A percentile compares a stretch with the other conserved stretches of the same genome.
Evolutionary conservation across 1,140 invertebrate genomes (phyloP).

Genomic region (Parasteatoda tepidariorum): DNA sequence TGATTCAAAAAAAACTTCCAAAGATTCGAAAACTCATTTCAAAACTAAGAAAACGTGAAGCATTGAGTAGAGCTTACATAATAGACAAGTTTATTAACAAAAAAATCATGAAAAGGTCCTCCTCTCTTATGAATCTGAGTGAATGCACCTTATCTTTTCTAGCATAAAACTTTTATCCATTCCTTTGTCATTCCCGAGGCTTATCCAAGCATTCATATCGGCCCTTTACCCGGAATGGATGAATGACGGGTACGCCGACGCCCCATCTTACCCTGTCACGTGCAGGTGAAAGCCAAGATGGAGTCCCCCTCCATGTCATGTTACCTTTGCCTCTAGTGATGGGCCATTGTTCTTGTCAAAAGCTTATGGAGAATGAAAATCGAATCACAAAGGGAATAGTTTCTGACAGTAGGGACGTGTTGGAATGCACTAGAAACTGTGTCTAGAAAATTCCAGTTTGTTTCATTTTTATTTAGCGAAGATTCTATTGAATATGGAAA

Average conservation of each 20-base stretch:
- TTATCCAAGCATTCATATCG: conserved; percentile 39
- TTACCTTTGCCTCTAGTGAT: neutral
- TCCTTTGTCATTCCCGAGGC: conserved; percentile 17
- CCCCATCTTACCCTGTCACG: conserved; percentile 29
- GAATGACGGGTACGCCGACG: conserved; percentile 26
- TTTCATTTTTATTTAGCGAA: neutral
- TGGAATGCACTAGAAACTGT: neutral
- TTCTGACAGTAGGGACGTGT: conserved; percentile 4
- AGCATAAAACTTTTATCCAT: neutral
- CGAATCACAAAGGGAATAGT: conserved; percentile 28
- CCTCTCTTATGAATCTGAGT: no score
- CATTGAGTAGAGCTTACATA: no score
- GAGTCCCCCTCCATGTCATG: conserved; percentile 19
- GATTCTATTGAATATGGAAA: neutral
- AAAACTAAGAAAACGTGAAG: no score
- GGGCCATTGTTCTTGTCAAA: conserved; percentile 43
- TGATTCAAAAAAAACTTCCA: no score
- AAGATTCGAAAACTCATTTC: no score
- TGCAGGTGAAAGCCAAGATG: conserved; percentile 42
- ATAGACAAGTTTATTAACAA: no score
- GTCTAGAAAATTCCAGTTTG: neutral
- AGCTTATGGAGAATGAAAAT: conserved; percentile 41
- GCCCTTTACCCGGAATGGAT: conserved; percentile 9
- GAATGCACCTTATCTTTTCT: no score
- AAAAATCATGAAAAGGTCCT: no score